Conservation (phyloP, 2,888 invertebrate genomes). For the Pinctada fucata region DNA sequence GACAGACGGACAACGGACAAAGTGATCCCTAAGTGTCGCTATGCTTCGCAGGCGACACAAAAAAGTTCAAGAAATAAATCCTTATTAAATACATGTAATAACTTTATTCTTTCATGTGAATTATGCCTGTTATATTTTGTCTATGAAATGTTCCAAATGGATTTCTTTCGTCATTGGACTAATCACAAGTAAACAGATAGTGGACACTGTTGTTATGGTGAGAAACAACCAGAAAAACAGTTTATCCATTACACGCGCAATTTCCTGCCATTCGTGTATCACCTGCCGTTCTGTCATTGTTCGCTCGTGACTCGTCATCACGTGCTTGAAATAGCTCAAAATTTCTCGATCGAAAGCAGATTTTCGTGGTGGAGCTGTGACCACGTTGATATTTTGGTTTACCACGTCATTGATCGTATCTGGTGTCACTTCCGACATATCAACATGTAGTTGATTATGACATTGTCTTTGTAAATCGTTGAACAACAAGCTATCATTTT, state of each 20-base stretch:
- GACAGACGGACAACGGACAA: too few species aligned
- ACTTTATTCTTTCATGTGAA: too few species aligned
- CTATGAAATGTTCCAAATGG: slow-evolving; percentile 37
- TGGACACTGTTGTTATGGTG: slow-evolving; percentile 77
- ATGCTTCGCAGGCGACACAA: too few species aligned
- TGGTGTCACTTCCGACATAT: slow-evolving; percentile 24
- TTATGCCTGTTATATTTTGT: neutral
- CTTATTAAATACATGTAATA: too few species aligned
- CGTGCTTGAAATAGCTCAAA: slow-evolving; percentile 63
- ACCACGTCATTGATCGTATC: slow-evolving; percentile 41
- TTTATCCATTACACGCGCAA: slow-evolving; percentile 79
- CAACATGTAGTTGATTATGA: slow-evolving; percentile 32
- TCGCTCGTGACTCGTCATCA: slow-evolving; percentile 65
- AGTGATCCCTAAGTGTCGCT: too few species aligned
- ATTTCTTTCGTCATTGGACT: slow-evolving; percentile 75
- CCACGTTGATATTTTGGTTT: slow-evolving; percentile 41
- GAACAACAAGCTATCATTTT: slow-evolving; percentile 37
- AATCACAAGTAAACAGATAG: slow-evolving; percentile 78
- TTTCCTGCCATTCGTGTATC: slow-evolving; percentile 75
- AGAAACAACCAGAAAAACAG: slow-evolving; percentile 79
- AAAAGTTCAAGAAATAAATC: too few species aligned
- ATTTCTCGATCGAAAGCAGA: slow-evolving; percentile 62
- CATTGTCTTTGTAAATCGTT: slow-evolving; percentile 30
- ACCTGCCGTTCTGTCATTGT: slow-evolving; percentile 57
- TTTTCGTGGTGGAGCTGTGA: slow-evolving; percentile 17